Evolutionary conservation across 2,797 vertebrate genomes (phyloP), one percentile per base, ranked within the genome.

Genomic region (Lacerta bilineata): DNA sequence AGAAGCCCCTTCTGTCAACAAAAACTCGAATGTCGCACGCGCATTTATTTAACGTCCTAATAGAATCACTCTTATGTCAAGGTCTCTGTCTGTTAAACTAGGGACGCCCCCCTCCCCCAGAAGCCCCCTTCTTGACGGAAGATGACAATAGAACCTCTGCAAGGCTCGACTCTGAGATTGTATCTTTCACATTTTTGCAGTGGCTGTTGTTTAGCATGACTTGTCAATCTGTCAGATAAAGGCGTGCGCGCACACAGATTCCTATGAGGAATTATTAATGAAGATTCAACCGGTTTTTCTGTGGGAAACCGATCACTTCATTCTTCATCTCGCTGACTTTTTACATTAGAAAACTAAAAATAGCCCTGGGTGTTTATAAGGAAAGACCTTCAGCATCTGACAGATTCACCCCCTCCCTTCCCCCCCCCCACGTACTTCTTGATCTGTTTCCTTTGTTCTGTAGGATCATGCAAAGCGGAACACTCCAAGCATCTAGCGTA

Each of bases 271-370:
- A 96, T 96, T 97, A 96, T 96, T 97, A 96, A 96, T 95, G 96
- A 96, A 95, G 92, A 95, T 95, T 96, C 80, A 77, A 93, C 91
- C 79, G 50, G 89, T 94, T 96, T 95, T 96, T 92, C 94, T 95
- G 88, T 93, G 95, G 93, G 93, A 96, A 97, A 95, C 0, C 0
- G 92, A 96, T 95, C 93, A 93, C 95, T 96, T 96, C 95, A 92
- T 93, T 96, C 95, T 96, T 96, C 93, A 95, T 96, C 95, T 95
- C 25, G 5, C 87, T 95, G 93, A 94, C 89, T 96, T 96, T 93
- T 95, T 95, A 95, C 94, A 94, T 96, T 95, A 95, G 93, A 95
- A 95, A 95, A 95, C 95, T 96, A 95, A 96, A 97, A 96, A 97
- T 96, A 97, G 90, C 90, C 66, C 71, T 20, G 76, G 75, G 88